A percentile compares a stretch with the other conserved stretches of the same genome.
Evolutionary conservation across 2,797 vertebrate genomes (phyloP).

Genomic region (Clarias platycephalus): DNA sequence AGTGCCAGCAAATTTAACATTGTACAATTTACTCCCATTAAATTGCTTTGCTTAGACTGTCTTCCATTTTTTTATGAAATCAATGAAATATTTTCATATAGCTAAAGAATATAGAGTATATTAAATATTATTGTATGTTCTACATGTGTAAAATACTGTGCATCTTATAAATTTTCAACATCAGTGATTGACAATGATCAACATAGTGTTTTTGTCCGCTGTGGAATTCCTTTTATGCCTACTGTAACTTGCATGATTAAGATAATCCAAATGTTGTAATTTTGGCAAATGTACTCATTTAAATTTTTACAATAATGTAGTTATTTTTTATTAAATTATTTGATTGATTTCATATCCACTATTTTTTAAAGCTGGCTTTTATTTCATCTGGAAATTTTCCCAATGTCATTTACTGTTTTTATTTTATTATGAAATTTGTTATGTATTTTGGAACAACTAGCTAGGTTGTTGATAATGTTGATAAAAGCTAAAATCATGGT

Average conservation of each 20-base stretch:
- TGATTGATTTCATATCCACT: neutral
- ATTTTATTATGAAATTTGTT: neutral
- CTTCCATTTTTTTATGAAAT: neutral
- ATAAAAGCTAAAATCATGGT: neutral
- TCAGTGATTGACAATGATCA: neutral
- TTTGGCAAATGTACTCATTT: neutral
- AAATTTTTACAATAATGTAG: neutral
- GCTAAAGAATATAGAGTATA: neutral
- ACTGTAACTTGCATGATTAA: neutral
- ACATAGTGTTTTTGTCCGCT: neutral
- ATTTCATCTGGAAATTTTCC: neutral
- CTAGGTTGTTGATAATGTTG: neutral
- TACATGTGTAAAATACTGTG: neutral
- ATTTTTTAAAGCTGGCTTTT: neutral
- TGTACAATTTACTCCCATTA: no score
- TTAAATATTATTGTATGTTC: neutral
- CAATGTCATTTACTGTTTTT: neutral
- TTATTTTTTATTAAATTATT: conserved; percentile 3
- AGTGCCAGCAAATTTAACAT: neutral
- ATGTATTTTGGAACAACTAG: neutral
- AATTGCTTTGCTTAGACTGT: neutral
- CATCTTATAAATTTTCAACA: neutral
- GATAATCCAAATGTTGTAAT: neutral
- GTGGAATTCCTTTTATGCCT: neutral
- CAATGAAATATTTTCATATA: neutral